Evolutionary conservation across 2,888 invertebrate genomes (phyloP).

Genomic region (Epiblema foenella): DNA sequence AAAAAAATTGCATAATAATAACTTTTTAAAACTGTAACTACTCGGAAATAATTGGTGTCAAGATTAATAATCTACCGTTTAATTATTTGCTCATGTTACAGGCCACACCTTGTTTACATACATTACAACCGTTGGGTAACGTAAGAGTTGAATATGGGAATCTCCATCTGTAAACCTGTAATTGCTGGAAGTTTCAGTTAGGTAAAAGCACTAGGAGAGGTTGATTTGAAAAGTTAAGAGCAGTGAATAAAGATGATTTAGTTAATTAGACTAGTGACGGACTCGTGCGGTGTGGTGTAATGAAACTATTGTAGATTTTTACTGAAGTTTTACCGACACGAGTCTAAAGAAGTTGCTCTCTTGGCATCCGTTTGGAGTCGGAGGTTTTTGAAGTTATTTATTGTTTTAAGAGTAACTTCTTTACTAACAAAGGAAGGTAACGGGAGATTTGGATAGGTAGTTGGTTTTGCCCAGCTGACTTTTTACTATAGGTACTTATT

Average conservation of each 20-base stretch:
- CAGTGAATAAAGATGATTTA: slow-evolving; percentile 33
- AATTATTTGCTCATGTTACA: too few species aligned
- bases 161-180: too few species aligned
- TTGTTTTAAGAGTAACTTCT: slow-evolving; percentile 34
- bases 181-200: slow-evolving; percentile 7
- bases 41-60: too few species aligned
- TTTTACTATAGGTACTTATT: not conserved
- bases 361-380: slow-evolving; percentile 20
- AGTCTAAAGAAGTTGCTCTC: slow-evolving; percentile 25
- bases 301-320: slow-evolving; percentile 10
- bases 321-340: slow-evolving; percentile 12
- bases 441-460: slow-evolving; percentile 14
- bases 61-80: too few species aligned
- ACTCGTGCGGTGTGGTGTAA: slow-evolving; percentile 11
- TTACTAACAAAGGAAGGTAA: not conserved
- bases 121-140: too few species aligned
- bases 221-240: slow-evolving; percentile 34
- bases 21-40: too few species aligned
- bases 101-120: too few species aligned
- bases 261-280: slow-evolving; percentile 26
- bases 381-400: slow-evolving; percentile 35
- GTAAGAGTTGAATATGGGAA: too few species aligned
- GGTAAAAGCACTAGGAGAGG: slow-evolving; percentile 16
- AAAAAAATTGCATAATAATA: too few species aligned
- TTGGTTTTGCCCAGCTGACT: not conserved